These are phyloP conservation scores for Anastrepha ludens DNA, from an alignment of 1,140 invertebrate species.

Conservation along the genomic window DNA sequence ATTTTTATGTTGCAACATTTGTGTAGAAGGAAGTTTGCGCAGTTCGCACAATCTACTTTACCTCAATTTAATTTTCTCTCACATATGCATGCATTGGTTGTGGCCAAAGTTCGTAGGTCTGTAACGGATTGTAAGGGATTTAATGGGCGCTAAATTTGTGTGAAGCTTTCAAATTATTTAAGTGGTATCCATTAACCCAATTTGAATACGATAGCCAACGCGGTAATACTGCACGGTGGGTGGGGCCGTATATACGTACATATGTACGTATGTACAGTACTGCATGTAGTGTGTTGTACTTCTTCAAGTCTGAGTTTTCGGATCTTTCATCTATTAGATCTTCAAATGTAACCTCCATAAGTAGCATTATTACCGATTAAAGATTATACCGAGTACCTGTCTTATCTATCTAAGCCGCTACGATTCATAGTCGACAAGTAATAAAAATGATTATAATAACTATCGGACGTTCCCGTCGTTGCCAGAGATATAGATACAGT, in stretches of 20 bases:
- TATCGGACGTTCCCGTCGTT: no score
- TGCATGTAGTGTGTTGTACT: no score
- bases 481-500: no score
- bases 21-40: neutral
- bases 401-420: no score
- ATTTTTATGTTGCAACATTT: neutral
- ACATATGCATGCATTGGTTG: neutral
- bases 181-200: slow-evolving; percentile 4
- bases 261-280: neutral
- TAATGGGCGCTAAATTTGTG: neutral
- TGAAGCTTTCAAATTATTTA: slow-evolving; percentile 23
- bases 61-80: neutral
- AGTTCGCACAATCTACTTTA: neutral
- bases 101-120: neutral
- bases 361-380: no score
- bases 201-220: neutral
- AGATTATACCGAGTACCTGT: no score
- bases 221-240: neutral
- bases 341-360: no score
- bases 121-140: neutral
- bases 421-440: no score
- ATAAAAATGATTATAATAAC: no score
- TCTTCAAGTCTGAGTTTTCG: no score
- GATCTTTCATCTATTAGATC: no score
- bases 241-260: neutral